A percentile compares a stretch with the other conserved stretches of the same genome.
These are phyloP conservation scores for Chrosomus eos DNA, from an alignment of 2,797 vertebrate species.

Conservation along the genomic window DNA sequence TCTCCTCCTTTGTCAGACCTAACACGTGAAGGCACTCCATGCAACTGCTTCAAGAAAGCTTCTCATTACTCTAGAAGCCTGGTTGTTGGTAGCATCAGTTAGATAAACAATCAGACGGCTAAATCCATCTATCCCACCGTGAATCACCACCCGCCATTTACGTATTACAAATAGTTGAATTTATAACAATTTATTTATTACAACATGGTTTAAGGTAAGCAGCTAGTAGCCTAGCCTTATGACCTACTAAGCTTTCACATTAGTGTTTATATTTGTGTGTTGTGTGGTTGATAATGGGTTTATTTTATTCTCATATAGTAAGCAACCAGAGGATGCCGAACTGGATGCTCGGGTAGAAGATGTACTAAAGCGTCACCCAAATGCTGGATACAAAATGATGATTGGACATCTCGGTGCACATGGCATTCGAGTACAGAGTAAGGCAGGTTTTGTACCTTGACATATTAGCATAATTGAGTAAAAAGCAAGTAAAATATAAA, in stretches of 20 bases:
- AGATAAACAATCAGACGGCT: too few relatives aligned
- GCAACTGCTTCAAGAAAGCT: too few relatives aligned
- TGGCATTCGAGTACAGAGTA: neutral
- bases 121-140: too few relatives aligned
- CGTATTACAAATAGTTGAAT: too few relatives aligned
- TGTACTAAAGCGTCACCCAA: neutral
- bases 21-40: too few relatives aligned
- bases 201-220: too few relatives aligned
- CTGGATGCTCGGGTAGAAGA: neutral
- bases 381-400: neutral
- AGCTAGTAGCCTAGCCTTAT: too few relatives aligned
- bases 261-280: neutral
- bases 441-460: neutral
- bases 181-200: too few relatives aligned
- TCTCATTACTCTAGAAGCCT: too few relatives aligned
- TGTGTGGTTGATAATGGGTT: neutral
- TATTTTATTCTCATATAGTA: neutral
- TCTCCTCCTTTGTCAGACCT: too few relatives aligned
- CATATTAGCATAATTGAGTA: neutral
- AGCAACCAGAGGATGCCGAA: neutral
- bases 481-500: neutral
- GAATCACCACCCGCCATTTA: neutral
- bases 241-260: neutral
- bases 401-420: neutral
- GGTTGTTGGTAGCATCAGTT: too few relatives aligned